A percentile compares a stretch with the other conserved stretches of the same genome.
Conservation (phyloP, 2,797 vertebrate genomes). For the Melanotaenia nigrans region DNA sequence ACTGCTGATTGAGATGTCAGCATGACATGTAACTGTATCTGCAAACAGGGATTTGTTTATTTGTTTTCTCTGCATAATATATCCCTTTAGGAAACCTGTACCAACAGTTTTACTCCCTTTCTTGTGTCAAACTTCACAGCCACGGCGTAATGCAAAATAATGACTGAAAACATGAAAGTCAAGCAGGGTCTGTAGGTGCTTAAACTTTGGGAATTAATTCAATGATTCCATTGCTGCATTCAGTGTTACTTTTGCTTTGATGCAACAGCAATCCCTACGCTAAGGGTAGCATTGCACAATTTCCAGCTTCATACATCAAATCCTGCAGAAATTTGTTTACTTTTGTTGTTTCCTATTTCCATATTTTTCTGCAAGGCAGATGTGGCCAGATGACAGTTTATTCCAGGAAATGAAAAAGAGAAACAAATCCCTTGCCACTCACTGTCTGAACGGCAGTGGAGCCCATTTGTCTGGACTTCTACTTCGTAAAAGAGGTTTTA, state of each 20-base stretch:
- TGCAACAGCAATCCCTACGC: conserved; percentile 22
- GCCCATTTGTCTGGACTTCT: conserved; percentile 25
- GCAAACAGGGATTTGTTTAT: neutral
- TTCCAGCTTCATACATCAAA: conserved; percentile 20
- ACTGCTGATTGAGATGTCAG: neutral
- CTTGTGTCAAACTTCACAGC: conserved; percentile 10
- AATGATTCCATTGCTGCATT: conserved; percentile 17
- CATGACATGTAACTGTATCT: conserved; percentile 1
- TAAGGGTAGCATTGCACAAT: conserved; percentile 20
- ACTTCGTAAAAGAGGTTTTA: neutral
- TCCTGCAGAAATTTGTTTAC: conserved; percentile 42
- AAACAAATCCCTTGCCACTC: conserved; percentile 20
- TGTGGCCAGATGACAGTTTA: conserved; percentile 27
- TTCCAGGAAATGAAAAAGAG: conserved; percentile 25
- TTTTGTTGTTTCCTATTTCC: conserved; percentile 24
- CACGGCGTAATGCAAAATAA: conserved; percentile 28
- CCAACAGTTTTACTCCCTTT: conserved; percentile 4
- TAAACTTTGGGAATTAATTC: conserved; percentile 52
- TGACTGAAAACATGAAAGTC: conserved; percentile 11
- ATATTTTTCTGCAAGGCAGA: conserved; percentile 23
- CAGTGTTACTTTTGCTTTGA: conserved; percentile 31
- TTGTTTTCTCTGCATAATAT: conserved; percentile 7
- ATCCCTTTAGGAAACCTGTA: conserved; percentile 8
- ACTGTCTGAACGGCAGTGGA: conserved; percentile 15
- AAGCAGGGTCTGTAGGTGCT: conserved; percentile 35